Evolutionary conservation across 2,797 vertebrate genomes (phyloP).

Genomic region (Muscicapa striata): DNA sequence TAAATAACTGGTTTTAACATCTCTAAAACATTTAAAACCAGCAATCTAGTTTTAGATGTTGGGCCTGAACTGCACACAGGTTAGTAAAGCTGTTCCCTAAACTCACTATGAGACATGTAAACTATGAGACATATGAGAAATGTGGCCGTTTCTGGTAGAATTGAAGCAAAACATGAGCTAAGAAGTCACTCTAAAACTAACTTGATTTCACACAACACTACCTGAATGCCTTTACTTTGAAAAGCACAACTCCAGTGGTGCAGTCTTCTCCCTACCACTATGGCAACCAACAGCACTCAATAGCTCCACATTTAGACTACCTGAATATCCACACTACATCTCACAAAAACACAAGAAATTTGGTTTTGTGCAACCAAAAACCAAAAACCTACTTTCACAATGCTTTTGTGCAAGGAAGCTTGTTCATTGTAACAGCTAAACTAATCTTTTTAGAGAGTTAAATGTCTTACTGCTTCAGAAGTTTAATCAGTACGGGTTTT

Average conservation of each 20-base stretch:
- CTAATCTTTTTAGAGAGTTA: background rate
- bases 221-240: background rate
- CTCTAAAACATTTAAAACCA: background rate
- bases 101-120: background rate
- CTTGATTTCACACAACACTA: background rate
- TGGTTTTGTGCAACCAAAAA: background rate
- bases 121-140: too few relatives aligned
- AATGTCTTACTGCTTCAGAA: background rate
- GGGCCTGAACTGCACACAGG: background rate
- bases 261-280: background rate
- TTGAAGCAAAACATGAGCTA: background rate
- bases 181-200: background rate
- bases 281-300: background rate
- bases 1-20: background rate
- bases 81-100: background rate
- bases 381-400: background rate
- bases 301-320: background rate
- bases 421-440: background rate
- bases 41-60: background rate
- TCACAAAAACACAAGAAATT: background rate
- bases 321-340: background rate
- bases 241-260: accelerated
- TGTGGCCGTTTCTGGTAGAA: background rate
- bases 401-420: background rate
- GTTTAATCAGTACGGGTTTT: background rate